Percentiles rank a stretch among this genome's conserved stretches.
Evolutionary conservation across 53 echinoderm and acorn worm species (phyloP).

Genomic region (Stichopus horrens): DNA sequence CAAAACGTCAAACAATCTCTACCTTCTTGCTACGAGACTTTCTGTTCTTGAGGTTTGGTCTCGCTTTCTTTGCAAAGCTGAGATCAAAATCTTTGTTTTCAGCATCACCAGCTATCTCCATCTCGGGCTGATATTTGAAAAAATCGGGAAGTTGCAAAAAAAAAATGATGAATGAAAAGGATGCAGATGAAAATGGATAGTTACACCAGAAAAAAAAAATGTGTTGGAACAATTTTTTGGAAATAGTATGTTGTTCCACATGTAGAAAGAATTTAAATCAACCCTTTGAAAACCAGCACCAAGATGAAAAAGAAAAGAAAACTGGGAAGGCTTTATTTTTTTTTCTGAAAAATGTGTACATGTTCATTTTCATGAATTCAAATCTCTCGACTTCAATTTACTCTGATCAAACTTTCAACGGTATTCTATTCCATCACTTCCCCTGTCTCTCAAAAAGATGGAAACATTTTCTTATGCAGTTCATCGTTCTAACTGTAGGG

Average conservation of each 20-base stretch:
- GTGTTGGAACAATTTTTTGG: no score
- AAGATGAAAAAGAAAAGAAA: no score
- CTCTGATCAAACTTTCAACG: not conserved
- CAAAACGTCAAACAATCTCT: not conserved
- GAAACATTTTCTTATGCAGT: no score
- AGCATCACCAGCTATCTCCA: not conserved
- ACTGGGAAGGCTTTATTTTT: not conserved
- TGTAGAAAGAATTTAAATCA: no score
- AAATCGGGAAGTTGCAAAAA: not conserved
- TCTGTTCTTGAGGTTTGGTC: conserved; percentile 15
- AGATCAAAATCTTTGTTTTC: conserved; percentile 25
- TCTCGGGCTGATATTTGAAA: not conserved
- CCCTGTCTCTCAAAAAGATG: no score
- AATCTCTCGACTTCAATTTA: not conserved
- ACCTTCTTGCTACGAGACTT: conserved; percentile 18
- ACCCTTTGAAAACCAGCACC: no score
- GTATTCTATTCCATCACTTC: not conserved
- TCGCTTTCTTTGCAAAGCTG: conserved; percentile 32
- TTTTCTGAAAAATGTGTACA: not conserved
- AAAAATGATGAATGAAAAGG: no score
- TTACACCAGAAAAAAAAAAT: no score
- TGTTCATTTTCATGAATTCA: not conserved
- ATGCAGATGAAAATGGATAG: no score
- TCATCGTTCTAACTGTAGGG: no score
- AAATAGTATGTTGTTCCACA: no score